A percentile compares a stretch with the other conserved stretches of the same genome.
phyloP scores from a whole-genome alignment of 2,888 invertebrate species.

The Dastarcus helophoroides region DNA sequence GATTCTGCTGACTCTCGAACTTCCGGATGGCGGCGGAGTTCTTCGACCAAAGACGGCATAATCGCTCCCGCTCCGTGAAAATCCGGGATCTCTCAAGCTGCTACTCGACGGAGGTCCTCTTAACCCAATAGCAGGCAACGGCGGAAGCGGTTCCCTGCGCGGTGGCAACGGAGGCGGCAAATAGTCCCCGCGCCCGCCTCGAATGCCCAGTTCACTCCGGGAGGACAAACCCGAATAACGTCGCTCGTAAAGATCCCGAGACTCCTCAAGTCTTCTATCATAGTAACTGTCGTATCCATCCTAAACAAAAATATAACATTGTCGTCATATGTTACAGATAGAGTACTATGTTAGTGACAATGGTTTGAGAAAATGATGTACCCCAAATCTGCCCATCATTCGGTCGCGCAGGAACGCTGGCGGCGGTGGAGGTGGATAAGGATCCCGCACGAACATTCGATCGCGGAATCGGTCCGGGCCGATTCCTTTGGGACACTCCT shows the following conservation, averaged over 20 bases:
- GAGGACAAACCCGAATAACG: conserved; percentile 54
- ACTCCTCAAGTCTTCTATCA: conserved; percentile 68
- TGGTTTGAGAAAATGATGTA: too few species aligned
- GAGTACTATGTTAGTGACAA: too few species aligned
- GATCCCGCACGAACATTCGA: conserved; percentile 79
- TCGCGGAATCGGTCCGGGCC: conserved; percentile 78
- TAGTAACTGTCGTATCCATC: conserved; percentile 71
- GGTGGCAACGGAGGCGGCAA: conserved; percentile 59
- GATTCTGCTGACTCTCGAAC: conserved; percentile 48
- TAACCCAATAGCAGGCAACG: conserved; percentile 46
- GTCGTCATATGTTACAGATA: too few species aligned
- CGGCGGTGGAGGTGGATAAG: conserved; percentile 84
- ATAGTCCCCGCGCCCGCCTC: conserved; percentile 50
- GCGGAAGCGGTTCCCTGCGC: conserved; percentile 66
- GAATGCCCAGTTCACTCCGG: conserved; percentile 37
- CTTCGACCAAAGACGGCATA: conserved; percentile 76
- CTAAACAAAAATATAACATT: conserved; percentile 34
- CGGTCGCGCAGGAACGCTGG: conserved; percentile 84
- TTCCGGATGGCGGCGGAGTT: conserved; percentile 50
- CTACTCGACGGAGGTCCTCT: conserved; percentile 49
- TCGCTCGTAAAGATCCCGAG: conserved; percentile 70
- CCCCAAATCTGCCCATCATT: conserved; percentile 84
- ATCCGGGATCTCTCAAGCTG: conserved; percentile 53
- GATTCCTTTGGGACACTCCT: conserved; percentile 77
- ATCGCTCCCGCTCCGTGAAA: conserved; percentile 47